phyloP scores from a whole-genome alignment of 1,140 invertebrate species.

The Pararge aegeria region DNA sequence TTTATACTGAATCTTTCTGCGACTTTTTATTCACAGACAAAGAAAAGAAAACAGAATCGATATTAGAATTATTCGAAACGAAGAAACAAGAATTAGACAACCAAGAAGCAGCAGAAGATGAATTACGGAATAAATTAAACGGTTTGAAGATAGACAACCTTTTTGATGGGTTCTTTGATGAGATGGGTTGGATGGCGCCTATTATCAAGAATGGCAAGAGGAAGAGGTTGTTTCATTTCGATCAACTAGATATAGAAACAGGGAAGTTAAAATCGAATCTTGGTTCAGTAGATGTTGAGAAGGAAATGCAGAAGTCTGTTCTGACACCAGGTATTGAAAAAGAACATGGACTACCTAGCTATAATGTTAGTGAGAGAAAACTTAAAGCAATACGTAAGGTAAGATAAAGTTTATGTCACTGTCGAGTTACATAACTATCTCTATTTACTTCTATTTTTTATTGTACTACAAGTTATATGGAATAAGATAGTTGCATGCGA shows the following conservation, averaged over 20 bases:
- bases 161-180: conserved; percentile 63
- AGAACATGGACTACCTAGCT: conserved; percentile 81
- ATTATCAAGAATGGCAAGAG: conserved; percentile 43
- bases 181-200: conserved; percentile 57
- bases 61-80: conserved; percentile 56
- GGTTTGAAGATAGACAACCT: conserved; percentile 52
- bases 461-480: too few relatives aligned
- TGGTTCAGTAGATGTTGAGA: conserved; percentile 77
- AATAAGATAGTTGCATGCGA: too few relatives aligned
- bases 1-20: too few relatives aligned
- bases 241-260: conserved; percentile 71
- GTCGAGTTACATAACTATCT: too few relatives aligned
- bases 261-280: conserved; percentile 71
- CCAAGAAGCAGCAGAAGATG: conserved; percentile 41
- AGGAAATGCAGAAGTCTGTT: conserved; percentile 83
- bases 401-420: too few relatives aligned
- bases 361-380: conserved; percentile 81
- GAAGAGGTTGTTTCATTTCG: conserved; percentile 56
- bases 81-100: conserved; percentile 62
- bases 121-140: conserved; percentile 55
- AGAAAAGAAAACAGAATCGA: conserved; percentile 45
- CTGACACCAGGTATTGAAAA: conserved; percentile 85
- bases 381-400: conserved; percentile 83
- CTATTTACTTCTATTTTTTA: too few relatives aligned
- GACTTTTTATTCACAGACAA: conserved; percentile 37